Percentiles rank a stretch among this genome's conserved stretches.
Evolutionary conservation across 1,140 invertebrate genomes (phyloP).

Genomic region (Tenebrio molitor): DNA sequence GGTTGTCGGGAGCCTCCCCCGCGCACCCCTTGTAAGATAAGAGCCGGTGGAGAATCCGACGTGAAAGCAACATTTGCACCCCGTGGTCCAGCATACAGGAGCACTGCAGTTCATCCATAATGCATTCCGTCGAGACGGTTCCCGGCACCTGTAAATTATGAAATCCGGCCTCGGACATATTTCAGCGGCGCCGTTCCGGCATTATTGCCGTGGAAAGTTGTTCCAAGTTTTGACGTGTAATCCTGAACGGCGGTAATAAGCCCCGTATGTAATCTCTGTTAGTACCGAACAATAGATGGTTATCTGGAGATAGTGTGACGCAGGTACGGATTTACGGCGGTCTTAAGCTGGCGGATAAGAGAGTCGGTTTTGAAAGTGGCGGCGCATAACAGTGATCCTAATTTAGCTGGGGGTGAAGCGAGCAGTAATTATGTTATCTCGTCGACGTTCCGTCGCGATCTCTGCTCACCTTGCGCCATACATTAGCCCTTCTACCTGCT

Average conservation of each 20-base stretch:
- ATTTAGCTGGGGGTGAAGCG: slow-evolving; percentile 48
- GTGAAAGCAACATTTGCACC: no score
- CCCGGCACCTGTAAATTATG: slow-evolving; percentile 7
- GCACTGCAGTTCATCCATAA: slow-evolving; percentile 2
- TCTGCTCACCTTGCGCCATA: slow-evolving; percentile 54
- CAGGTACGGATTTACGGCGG: slow-evolving; percentile 54
- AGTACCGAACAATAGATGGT: slow-evolving; percentile 48
- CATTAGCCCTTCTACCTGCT: slow-evolving; percentile 58
- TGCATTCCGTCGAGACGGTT: not conserved
- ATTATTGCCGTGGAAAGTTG: slow-evolving; percentile 5
- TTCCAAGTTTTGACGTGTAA: slow-evolving; percentile 40
- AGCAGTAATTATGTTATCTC: slow-evolving; percentile 56
- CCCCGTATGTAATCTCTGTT: slow-evolving; percentile 34
- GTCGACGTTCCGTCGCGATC: slow-evolving; percentile 48
- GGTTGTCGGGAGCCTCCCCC: no score
- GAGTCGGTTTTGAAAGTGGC: slow-evolving; percentile 35
- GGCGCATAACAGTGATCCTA: slow-evolving; percentile 51
- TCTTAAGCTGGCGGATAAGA: slow-evolving; percentile 52
- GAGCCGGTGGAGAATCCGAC: no score
- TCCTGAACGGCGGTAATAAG: slow-evolving; percentile 41
- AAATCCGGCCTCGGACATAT: slow-evolving; percentile 4
- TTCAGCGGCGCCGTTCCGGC: not conserved
- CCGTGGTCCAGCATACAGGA: no score
- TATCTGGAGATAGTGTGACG: slow-evolving; percentile 45
- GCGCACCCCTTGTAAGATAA: no score